Evolutionary conservation across 2,113 vertebrate species (phyloP).

Genomic region (Chlorodrepanis virens): DNA sequence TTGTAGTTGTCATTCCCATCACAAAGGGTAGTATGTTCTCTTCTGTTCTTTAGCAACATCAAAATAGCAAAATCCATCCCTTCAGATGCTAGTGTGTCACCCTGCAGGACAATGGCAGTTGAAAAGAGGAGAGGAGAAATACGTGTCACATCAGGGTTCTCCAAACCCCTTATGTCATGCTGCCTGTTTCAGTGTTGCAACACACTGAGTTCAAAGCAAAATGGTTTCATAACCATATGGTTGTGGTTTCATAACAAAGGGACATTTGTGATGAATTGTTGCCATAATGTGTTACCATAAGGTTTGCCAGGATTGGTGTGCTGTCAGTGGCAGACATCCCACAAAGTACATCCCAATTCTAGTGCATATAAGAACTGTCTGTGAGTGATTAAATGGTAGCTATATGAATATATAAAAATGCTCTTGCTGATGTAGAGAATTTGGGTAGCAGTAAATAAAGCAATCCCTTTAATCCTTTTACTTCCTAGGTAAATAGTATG

Average conservation of each 20-base stretch:
- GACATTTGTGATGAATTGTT: conserved; percentile 12
- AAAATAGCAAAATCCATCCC: not conserved
- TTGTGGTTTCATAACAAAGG: not conserved
- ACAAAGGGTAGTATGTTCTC: not conserved
- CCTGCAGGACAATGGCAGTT: not conserved
- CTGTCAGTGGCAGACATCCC: not conserved
- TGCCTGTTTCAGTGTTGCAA: conserved; percentile 11
- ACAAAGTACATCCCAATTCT: conserved; percentile 14
- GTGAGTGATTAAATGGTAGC: conserved; percentile 11
- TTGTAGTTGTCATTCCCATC: not conserved
- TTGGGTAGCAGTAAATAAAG: not conserved
- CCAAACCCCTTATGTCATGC: not conserved
- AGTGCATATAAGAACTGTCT: not conserved
- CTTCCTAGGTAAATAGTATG: not conserved
- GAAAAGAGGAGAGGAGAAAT: not conserved
- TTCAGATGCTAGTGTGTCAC: not conserved
- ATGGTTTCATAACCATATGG: conserved; percentile 1
- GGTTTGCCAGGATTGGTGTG: not conserved
- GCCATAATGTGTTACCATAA: not conserved
- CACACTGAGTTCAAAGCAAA: conserved; percentile 4
- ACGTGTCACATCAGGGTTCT: not conserved
- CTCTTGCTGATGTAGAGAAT: not conserved
- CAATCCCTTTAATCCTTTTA: not conserved
- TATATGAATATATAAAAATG: not conserved
- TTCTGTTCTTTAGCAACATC: conserved; percentile 16